These are phyloP conservation scores for Pimpla rufipes DNA, from an alignment of 2,888 invertebrate species.

Conservation along the genomic window DNA sequence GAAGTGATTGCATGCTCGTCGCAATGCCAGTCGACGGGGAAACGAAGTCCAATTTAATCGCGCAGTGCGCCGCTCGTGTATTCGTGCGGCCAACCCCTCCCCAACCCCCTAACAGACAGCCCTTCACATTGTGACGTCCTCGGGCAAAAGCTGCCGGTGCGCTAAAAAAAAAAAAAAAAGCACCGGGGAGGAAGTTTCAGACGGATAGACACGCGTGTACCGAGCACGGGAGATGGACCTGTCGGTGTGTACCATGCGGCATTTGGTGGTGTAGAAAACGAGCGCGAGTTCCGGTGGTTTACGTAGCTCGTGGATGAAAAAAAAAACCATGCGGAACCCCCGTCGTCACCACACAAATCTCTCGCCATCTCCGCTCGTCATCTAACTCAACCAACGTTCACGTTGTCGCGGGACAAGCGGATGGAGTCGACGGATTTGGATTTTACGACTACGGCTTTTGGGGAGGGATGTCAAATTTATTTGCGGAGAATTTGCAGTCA, in stretches of 20 bases:
- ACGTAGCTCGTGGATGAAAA: not conserved
- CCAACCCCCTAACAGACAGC: slow-evolving; percentile 65
- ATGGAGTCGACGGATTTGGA: slow-evolving; percentile 13
- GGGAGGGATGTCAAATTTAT: not conserved
- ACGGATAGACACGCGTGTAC: slow-evolving; percentile 4
- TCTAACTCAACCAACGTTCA: not conserved
- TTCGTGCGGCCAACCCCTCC: slow-evolving; percentile 56
- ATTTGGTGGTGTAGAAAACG: not conserved
- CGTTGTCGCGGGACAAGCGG: not conserved
- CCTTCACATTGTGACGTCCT: slow-evolving; percentile 57
- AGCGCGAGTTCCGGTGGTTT: not conserved
- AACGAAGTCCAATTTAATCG: slow-evolving; percentile 71
- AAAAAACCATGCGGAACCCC: not conserved
- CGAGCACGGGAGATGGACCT: not conserved
- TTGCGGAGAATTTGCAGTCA: not conserved
- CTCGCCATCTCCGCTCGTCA: not conserved
- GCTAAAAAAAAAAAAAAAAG: not conserved
- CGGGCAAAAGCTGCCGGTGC: slow-evolving; percentile 21
- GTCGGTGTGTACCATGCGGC: not conserved
- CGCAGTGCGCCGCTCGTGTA: slow-evolving; percentile 58
- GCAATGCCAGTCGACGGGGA: slow-evolving; percentile 46
- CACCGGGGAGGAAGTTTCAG: slow-evolving; percentile 33
- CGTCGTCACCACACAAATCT: not conserved
- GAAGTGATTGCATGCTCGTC: slow-evolving; percentile 72
- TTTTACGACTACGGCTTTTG: slow-evolving; percentile 4